Evolutionary conservation across 1,140 invertebrate genomes (phyloP), one percentile per base, ranked within the genome.

Genomic region (Frieseomelitta varia): DNA sequence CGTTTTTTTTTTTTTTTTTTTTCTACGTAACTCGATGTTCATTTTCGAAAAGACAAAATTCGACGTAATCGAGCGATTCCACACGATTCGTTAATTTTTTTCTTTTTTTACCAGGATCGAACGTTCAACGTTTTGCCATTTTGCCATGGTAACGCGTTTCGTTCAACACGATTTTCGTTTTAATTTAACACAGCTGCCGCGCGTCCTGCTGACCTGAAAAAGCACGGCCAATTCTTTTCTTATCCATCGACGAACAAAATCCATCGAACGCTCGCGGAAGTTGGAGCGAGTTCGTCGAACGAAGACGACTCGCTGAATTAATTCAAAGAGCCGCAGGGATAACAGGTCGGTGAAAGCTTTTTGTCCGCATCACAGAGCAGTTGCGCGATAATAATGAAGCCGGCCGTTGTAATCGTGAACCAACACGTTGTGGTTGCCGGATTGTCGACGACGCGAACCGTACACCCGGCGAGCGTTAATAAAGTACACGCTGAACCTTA

Each of bases 321-420:
- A 87, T 88, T 87, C 74, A 68, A 21, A 58, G 47, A 39, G 30
- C 39, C 53, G 21, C 4, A 39, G 63, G 47, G 51, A 83, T 58
- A 81, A 79, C 74, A 30, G 51, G 53, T 12, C 75, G 56, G 63
- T 74, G 81, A 87, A 88, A 84, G 85, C 61, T 85, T 81, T 87
- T 73, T 76, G 72, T 63, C 47, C 72, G 27, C 56, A 34, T 78
- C 47, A 21, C 55, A 12, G 69, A 78, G 69, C 55, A 53, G 51
- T 81, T 53, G 69, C 55, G 55, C 67, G n/a, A 84, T 75, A 84
- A 84, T 88, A 84, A 84, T 51, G 58, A 87, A 76, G 34, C 75
- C 24, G 63, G 55, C 67, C 74, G 74, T 68, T 55, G 65, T 80
- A 79, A 67, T 67, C 77, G 56, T 15, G 72, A 78, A 34, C 61